Evolutionary conservation across 2,797 vertebrate species (phyloP), one percentile per base, ranked within the genome.

Genomic region (Loris lydekkerianus): DNA sequence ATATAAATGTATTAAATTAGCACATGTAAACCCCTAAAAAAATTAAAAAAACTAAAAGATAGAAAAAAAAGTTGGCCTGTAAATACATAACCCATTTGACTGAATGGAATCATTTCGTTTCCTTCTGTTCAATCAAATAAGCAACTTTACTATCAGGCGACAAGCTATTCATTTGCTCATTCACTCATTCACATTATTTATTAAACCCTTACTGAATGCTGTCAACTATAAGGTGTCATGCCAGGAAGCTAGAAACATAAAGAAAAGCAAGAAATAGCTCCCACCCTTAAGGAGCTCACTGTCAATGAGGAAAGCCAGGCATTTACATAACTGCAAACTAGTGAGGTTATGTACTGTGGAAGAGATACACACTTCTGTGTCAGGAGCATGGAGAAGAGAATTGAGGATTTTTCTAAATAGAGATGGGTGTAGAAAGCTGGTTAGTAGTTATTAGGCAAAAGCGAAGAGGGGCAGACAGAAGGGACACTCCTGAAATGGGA

Each of bases 81-180:
- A 43, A 25, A 23, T 43, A 78, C 46, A 34, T 2, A 80, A n/a
- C 23, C 31, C 60, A 86, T 96, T 89, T 72, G 27, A 85, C 49
- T 53, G 14, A 69, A 84, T 49, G 77, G 29, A 73, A 81, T 85
- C 81, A 92, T 86, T 92, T 70, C 78, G 43, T 40, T 21, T 86
- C 29, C 2, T 2, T 95, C 73, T 72, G 40, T 72, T 92, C 65
- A 78, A 65, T 78, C 58, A 95, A 78, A 75, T 40, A 72, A 91
- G 10, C n/a, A 81, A 78, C 20, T 67, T 84, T 77, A 58, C 46
- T 27, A 49, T 89, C 49, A 69, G 31, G 21, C 34, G 40, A 95
- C 37, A 86, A 95, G 60, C 46, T 89, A 6, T 76, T 76, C 29
- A 72, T 70, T 87, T 69, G 18, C 63, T 65, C 67, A 61, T 91